phyloP scores from a whole-genome alignment of 2,888 invertebrate species.

The Gortyna flavago region DNA sequence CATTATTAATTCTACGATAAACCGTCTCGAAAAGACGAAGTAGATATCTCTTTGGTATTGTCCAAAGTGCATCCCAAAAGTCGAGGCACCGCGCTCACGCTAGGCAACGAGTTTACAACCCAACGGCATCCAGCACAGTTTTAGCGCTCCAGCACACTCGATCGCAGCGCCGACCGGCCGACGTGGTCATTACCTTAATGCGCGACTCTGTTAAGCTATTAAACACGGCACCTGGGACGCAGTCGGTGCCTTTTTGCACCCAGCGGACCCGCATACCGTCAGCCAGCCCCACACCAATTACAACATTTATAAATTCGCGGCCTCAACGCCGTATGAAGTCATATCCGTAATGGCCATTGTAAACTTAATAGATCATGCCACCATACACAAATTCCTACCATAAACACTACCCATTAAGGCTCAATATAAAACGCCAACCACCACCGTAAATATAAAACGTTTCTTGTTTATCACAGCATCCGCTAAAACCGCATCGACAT shows the following conservation, averaged over 20 bases:
- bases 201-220: slow-evolving; percentile 83
- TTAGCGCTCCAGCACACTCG: slow-evolving; percentile 69
- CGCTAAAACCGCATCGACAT: slow-evolving; percentile 80
- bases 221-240: slow-evolving; percentile 81
- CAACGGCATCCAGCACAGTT: slow-evolving; percentile 64
- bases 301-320: slow-evolving; percentile 82
- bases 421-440: slow-evolving; percentile 31
- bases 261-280: slow-evolving; percentile 77
- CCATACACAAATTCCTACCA: slow-evolving; percentile 48
- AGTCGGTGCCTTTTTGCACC: slow-evolving; percentile 76
- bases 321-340: slow-evolving; percentile 77
- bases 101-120: neutral
- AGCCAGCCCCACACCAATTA: slow-evolving; percentile 81
- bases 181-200: slow-evolving; percentile 83
- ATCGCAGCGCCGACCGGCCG: slow-evolving; percentile 66
- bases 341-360: slow-evolving; percentile 81
- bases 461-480: slow-evolving; percentile 80
- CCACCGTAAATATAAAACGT: slow-evolving; percentile 68
- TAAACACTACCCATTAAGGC: slow-evolving; percentile 43
- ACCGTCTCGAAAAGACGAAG: neutral
- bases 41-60: neutral
- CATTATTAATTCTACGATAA: neutral
- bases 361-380: slow-evolving; percentile 66
- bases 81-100: too few relatives aligned
- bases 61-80: neutral